Percentiles rank a stretch among this genome's conserved stretches.
These are phyloP conservation scores for Drusus annulatus DNA, from an alignment of 1,140 invertebrate genomes.

Conservation along the genomic window DNA sequence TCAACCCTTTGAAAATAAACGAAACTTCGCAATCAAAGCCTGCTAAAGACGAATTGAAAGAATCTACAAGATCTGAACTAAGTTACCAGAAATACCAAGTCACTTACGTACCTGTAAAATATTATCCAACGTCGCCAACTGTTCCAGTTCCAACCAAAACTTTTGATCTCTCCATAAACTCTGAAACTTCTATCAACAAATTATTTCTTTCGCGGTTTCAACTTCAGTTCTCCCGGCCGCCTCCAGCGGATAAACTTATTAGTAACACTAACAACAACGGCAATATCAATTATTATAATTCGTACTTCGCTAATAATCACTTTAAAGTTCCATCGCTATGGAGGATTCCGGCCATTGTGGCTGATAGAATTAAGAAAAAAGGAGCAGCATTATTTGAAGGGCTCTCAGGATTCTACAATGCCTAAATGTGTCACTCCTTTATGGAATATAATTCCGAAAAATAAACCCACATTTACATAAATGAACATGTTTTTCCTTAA, in stretches of 20 bases:
- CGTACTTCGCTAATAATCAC: neutral
- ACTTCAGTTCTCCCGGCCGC: constrained; percentile 32
- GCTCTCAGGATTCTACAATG: neutral
- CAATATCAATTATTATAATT: constrained; percentile 9
- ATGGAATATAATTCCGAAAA: too few species aligned
- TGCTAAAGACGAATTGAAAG: neutral
- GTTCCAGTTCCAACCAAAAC: constrained; percentile 33
- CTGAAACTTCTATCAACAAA: constrained; percentile 38
- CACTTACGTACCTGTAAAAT: constrained; percentile 12
- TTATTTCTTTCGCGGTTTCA: constrained; percentile 50
- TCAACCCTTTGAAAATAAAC: neutral
- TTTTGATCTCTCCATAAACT: constrained; percentile 47
- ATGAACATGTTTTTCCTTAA: too few species aligned
- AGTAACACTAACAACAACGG: neutral
- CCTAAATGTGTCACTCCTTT: too few species aligned
- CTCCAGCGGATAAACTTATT: neutral
- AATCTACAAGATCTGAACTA: neutral
- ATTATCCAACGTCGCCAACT: neutral
- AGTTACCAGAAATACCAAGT: neutral
- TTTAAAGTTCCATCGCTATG: constrained; percentile 11
- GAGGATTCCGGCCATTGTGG: constrained; percentile 34
- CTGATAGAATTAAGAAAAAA: constrained; percentile 38
- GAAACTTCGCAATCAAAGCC: neutral
- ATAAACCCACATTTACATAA: too few species aligned
- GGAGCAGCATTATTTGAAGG: constrained; percentile 28